Base-by-base conservation (phyloP, 1,140 invertebrate species). In the Drosophila simulans region DNA sequence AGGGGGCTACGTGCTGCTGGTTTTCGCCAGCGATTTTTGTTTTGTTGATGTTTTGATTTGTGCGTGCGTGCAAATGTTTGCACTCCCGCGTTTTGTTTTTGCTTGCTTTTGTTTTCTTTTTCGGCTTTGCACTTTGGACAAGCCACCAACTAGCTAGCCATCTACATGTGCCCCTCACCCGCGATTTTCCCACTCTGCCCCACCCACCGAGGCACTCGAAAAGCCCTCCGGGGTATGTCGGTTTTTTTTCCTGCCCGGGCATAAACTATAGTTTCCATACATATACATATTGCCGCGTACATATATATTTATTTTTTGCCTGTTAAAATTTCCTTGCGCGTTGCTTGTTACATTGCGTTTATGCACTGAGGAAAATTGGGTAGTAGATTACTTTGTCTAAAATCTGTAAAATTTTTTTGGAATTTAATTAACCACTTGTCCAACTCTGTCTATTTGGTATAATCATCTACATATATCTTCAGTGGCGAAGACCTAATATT, bases 21-120 rank as follows among this genome's bases (percentile, higher is more conserved):
- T 71, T 82, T 83, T 83, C 52, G 35, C 71, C 48, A 80, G 74
- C 75, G 62, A 79, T 86, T 75, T 69, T 82, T 74, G 58, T 86
- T 86, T 68, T 86, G 83, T 86, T 86, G 83, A 86, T 86, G 84
- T 86, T 86, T 86, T 86, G 83, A 86, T 86, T 86, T 86, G 83
- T 86, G 83, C 83, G 83, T 86, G 84, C 83, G 83, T 88, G 83
- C 83, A 86, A 86, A 86, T 89, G 83, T 86, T 86, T 89, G 84
- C 83, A 89, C 84, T 86, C 63, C 51, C 68, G 80, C 70, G 69
- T 88, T 86, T 86, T 88, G 85, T 86, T 65, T 48, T 62, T 66
- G 55, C 57, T 51, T 78, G 58, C 52, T 27, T 51, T 57, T 71
- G 51, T 80, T 85, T 77, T 60, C 15, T 52, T 62, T 71, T 52